A percentile compares a stretch with the other conserved stretches of the same genome.
These are phyloP conservation scores for Aurelia sp. DNA, from an alignment of 30 jellyfish, hydroid and myxozoan genomes.

Conservation along the genomic window DNA sequence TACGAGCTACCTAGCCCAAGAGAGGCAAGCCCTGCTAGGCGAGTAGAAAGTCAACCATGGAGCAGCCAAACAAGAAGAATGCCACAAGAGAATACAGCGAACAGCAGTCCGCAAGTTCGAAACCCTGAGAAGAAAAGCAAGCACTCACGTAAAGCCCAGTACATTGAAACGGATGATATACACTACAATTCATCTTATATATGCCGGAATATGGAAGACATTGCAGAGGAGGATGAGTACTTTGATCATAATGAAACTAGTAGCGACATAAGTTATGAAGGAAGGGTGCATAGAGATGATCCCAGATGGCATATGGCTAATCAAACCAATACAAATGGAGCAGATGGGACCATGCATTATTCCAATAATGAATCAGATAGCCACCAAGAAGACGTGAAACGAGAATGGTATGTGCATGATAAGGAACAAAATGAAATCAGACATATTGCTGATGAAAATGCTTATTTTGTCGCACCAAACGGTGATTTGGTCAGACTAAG, in stretches of 20 bases:
- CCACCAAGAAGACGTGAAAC: conserved; percentile 5
- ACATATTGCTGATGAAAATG: conserved; percentile 6
- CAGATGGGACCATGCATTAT: not conserved
- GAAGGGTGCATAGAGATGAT: not conserved
- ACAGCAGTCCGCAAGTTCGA: not conserved
- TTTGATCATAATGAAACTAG: not conserved
- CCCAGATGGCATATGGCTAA: not conserved
- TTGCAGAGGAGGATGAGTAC: conserved; percentile 36
- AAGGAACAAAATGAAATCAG: not conserved
- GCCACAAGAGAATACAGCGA: not conserved
- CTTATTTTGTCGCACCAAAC: conserved; percentile 57
- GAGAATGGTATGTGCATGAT: not conserved
- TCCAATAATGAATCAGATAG: not conserved
- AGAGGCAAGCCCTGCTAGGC: not conserved
- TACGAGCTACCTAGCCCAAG: conserved; percentile 1
- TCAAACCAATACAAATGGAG: too few relatives aligned
- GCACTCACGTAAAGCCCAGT: not conserved
- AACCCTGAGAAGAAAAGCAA: not conserved
- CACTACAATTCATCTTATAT: not conserved
- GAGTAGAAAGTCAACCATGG: conserved; percentile 20
- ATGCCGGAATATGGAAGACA: conserved; percentile 24
- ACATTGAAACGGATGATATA: not conserved
- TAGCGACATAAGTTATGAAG: not conserved
- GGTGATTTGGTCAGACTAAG: conserved; percentile 51
- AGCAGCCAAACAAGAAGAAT: not conserved